Base-by-base conservation (phyloP, 2,888 invertebrate genomes). In the Melieria omissa region DNA sequence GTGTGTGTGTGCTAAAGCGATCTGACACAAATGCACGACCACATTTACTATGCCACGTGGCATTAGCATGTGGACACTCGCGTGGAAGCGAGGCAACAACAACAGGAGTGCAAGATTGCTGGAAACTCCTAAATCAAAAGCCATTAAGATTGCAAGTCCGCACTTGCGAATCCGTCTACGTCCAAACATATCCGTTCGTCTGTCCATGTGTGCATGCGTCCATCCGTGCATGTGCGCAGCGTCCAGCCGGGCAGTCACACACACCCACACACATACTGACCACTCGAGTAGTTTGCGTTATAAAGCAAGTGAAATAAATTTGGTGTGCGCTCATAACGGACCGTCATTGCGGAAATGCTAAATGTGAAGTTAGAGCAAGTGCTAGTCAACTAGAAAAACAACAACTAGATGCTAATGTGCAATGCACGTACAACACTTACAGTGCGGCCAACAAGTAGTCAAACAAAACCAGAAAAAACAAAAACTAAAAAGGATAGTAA, bases 101-200 rank as follows among this genome's bases (percentile, higher is more conserved):
- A 29, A 29, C 29, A 29, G 29, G 29, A 29, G 29, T 29, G 29
- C 29, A 3, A 29, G 29, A 1, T 29, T 29, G 29, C 1, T 9
- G 62, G 16, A 12, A 62, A 9, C 44, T 12, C 46, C 6, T 62
- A 62, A 62, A 62, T 62, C 62, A 62, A 62, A 62, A 62, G 62
- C 62, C 62, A 62, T 62, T 62, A 62, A 62, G 62, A 62, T 45
- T 16, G 14, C 10, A 16, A 41, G 41, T 14, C 10, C 58, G 29
- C 29, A 29, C 16, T 10, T n/a, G 29, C 58, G 29, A 16, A 52
- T 52, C 14, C 52, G 29, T 29, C 29, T 29, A 29, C 29, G 29
- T 29, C 29, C 29, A 29, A 3, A 29, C 29, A 29, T n/a, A 29
- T n/a, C 52, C 12, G 5, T 52, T 0, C 29, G 14, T 14, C 9